phyloP scores from a whole-genome alignment of 2,888 invertebrate species.

The Cataglyphis livida region DNA sequence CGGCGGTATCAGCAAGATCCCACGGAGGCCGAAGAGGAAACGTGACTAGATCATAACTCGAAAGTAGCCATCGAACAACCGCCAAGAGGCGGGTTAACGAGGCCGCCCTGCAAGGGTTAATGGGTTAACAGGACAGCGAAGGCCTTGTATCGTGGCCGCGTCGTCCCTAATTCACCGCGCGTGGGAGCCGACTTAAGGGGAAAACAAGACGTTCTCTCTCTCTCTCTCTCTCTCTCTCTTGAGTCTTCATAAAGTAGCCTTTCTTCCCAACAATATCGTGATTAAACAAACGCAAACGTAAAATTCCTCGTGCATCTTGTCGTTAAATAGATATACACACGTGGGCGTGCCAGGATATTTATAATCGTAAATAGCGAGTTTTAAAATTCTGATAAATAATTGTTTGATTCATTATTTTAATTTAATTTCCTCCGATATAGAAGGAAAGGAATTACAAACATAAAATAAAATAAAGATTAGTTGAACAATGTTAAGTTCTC shows the following conservation, averaged over 20 bases:
- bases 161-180: slow-evolving; percentile 74
- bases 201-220: slow-evolving; percentile 21
- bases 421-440: background rate
- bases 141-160: slow-evolving; percentile 68
- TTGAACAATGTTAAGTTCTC: background rate
- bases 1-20: slow-evolving; percentile 57
- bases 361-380: background rate
- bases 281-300: slow-evolving; percentile 41
- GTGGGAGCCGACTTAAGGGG: slow-evolving; percentile 64
- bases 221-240: slow-evolving; percentile 18
- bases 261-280: slow-evolving; percentile 39
- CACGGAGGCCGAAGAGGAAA: slow-evolving; percentile 72
- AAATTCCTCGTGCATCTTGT: slow-evolving; percentile 1
- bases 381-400: background rate
- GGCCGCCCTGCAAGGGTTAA: slow-evolving; percentile 71
- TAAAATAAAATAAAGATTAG: background rate
- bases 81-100: slow-evolving; percentile 69
- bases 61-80: slow-evolving; percentile 69
- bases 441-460: background rate
- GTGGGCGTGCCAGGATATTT: background rate
- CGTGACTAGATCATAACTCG: slow-evolving; percentile 77
- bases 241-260: slow-evolving; percentile 44
- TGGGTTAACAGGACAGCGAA: slow-evolving; percentile 76
- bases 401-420: background rate
- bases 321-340: background rate